Base-by-base conservation (phyloP, 1,140 invertebrate genomes). In the Batillaria attramentaria region DNA sequence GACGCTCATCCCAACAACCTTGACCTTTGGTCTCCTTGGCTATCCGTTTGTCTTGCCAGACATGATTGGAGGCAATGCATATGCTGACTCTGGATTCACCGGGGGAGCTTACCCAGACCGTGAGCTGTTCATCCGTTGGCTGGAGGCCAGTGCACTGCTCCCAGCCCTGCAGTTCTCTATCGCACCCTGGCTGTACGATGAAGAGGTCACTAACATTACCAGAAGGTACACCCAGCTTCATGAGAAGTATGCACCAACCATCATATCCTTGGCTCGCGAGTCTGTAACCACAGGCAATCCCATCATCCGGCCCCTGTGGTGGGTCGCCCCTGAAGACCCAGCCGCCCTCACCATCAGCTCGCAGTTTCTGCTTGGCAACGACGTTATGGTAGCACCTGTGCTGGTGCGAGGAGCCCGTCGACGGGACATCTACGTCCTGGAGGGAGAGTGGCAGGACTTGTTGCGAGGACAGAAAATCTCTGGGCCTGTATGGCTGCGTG, bases 21-120 rank as follows among this genome's bases (percentile, higher is more conserved):
- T 97, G 0, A 94, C 95, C 42, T 95, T 97, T 80, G 96, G 96
- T 82, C 87, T 97, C 54, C 94, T 95, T 78, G 97, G 97, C 3
- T 98, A 98, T 91, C 93, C 95, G 0, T 94, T 95, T 84, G 94
- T 98, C 13, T 90, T 98, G 2, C 96, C 97, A 0, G 97, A 98
- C 87, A 97, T 98, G 96, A 95, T 99, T 83, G 97, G 97, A 3
- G 97, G 97, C 3, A 98, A 98, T 89, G 96, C 94, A 0, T 35
- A 86, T n/a, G 3, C 89, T 84, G 2, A 79, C 81, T 35, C 65
- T 57, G 57, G 65, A 6, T 60, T 80, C 33, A 20, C n/a, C 18
- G 66, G 33, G 20, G 78, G 80, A 37, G 73, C 66, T 57, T 78
- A 83, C 24, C 95, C 96, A 0, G 93, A 93, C 4, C 94, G 94